Conservation (phyloP, 2,113 vertebrate genomes). For the Phycodurus eques region DNA sequence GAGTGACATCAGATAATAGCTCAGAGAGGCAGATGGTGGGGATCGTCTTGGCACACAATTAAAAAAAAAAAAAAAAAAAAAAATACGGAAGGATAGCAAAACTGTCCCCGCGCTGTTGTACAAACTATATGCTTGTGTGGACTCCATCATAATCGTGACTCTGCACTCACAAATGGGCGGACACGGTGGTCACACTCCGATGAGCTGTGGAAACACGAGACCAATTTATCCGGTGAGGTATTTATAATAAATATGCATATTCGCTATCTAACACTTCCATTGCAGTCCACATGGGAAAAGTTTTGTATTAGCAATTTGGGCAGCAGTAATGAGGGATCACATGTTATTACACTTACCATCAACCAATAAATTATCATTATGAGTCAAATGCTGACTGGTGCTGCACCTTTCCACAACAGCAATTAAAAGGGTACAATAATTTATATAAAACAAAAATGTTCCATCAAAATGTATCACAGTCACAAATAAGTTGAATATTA, state of each 20-base stretch:
- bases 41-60: conserved; percentile 54
- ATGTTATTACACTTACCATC: neutral
- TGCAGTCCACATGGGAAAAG: neutral
- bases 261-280: neutral
- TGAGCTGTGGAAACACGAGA: neutral
- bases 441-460: neutral
- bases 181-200: neutral
- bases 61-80: conserved; percentile 17
- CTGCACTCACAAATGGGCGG: neutral
- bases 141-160: neutral
- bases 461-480: neutral
- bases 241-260: conserved; percentile 7
- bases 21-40: conserved; percentile 58
- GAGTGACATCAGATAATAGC: conserved; percentile 33
- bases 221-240: neutral
- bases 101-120: conserved; percentile 31
- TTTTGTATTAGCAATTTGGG: neutral
- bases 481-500: neutral
- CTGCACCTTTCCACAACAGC: neutral
- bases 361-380: neutral
- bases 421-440: neutral
- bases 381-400: neutral
- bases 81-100: conserved; percentile 34
- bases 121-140: conserved; percentile 20
- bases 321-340: neutral